Base-by-base conservation (phyloP, 2,888 invertebrate genomes). In the Anodontia alba region DNA sequence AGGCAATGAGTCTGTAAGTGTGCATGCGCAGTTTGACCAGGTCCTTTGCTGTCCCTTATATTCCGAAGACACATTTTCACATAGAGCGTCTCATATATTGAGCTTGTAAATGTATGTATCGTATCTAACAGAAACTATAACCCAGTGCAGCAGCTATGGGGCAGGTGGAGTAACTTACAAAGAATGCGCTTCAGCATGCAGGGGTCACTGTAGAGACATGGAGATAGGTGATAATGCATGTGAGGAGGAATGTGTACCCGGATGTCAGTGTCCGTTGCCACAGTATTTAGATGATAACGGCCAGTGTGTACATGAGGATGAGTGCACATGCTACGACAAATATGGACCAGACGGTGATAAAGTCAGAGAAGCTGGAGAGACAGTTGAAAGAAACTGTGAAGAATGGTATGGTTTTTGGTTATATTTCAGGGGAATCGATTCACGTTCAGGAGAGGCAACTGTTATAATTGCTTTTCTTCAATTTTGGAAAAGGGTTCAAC, bases 261-360 rank as follows among this genome's bases (percentile, higher is more conserved):
- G 88, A 26, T 88, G 88, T 69, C 80, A 80, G 69, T 88, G 88
- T 73, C 71, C 80, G 0, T 7, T 51, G 29, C 80, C 79, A 0
- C 77, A 81, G 43, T 68, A 80, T 12, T 76, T 86, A 66, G 81
- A 81, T 29, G 86, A 86, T 43, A 81, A 87, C 71, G 88, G 88
- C 12, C 57, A 71, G 17, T 88, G 88, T 54, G 88, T 88, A 7
- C 73, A 75, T 23, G 36, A 73, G 43, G 46, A 29, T 3, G 71
- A 83, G 36, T 88, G 88, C 73, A 86, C 88, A 0, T 88, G 88
- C 42, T 86, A 79, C 51, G 86, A 88, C 49, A 81, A 80, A 38
- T 88, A 81, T 70, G 80, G 73, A 5, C 73, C 74, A 23, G 79
- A 80, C 38, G 81, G 77, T 0, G 95, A 96, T 54, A 72, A 70